phyloP scores from a whole-genome alignment of 2,113 vertebrate genomes.

The Labeo catla region DNA sequence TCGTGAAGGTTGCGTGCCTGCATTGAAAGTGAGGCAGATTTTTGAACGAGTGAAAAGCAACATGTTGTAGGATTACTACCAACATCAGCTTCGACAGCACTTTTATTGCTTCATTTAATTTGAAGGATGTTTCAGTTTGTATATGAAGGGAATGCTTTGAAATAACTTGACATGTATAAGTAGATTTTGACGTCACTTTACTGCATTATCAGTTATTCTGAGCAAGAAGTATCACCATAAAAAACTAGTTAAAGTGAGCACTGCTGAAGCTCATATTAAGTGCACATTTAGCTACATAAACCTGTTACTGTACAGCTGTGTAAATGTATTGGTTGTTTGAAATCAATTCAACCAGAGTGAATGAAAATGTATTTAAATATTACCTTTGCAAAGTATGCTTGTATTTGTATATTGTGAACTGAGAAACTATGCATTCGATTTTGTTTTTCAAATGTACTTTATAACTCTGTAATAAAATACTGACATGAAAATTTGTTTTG shows the following conservation, averaged over 20 bases:
- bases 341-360: neutral
- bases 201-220: neutral
- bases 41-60: slow-evolving; percentile 82
- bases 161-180: neutral
- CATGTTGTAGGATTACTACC: slow-evolving; percentile 62
- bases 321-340: neutral
- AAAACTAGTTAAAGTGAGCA: neutral
- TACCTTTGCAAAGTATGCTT: neutral
- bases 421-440: neutral
- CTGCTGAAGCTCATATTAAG: neutral
- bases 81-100: neutral
- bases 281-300: neutral
- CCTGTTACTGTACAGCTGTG: neutral
- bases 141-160: neutral
- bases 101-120: neutral
- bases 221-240: neutral
- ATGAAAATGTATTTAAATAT: neutral
- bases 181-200: neutral
- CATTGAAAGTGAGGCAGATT: slow-evolving; percentile 80
- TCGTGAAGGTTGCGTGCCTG: slow-evolving; percentile 86
- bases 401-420: neutral
- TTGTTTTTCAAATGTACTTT: neutral
- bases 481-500: slow-evolving; percentile 1
- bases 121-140: neutral
- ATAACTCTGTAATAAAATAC: slow-evolving; percentile 9